A percentile compares a stretch with the other conserved stretches of the same genome.
Evolutionary conservation across 2,888 invertebrate genomes (phyloP).

Genomic region (Galerucella nymphaeae): DNA sequence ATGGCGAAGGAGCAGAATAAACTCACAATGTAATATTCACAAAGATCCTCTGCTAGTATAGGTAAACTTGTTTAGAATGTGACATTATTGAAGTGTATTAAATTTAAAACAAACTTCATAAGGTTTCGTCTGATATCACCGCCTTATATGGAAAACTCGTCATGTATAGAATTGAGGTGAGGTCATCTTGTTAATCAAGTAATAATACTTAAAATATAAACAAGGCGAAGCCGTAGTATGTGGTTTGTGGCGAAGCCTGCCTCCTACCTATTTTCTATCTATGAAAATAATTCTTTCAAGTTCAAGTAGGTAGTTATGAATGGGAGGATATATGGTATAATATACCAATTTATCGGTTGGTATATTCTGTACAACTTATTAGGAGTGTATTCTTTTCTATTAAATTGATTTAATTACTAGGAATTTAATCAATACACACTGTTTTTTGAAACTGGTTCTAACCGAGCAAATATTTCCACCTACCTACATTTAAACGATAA

Average conservation of each 20-base stretch:
- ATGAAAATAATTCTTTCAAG: background rate
- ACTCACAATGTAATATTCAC: background rate
- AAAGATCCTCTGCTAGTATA: background rate
- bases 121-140: conserved; percentile 53
- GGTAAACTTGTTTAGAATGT: background rate
- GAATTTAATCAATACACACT: background rate
- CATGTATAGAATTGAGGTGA: conserved; percentile 49
- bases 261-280: background rate
- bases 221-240: conserved; percentile 75
- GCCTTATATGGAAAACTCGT: conserved; percentile 53
- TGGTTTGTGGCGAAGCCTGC: conserved; percentile 64
- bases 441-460: background rate
- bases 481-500: no score
- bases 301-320: no score
- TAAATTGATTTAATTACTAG: background rate
- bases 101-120: conserved; percentile 14
- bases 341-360: background rate
- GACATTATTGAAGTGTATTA: no score
- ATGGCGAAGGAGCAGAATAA: background rate
- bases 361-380: background rate
- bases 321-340: no score
- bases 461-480: no score
- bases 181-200: conserved; percentile 45
- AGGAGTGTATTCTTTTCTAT: background rate
- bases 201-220: conserved; percentile 66